phyloP scores from a whole-genome alignment of 2,113 vertebrate species.

The Mohoua ochrocephala region DNA sequence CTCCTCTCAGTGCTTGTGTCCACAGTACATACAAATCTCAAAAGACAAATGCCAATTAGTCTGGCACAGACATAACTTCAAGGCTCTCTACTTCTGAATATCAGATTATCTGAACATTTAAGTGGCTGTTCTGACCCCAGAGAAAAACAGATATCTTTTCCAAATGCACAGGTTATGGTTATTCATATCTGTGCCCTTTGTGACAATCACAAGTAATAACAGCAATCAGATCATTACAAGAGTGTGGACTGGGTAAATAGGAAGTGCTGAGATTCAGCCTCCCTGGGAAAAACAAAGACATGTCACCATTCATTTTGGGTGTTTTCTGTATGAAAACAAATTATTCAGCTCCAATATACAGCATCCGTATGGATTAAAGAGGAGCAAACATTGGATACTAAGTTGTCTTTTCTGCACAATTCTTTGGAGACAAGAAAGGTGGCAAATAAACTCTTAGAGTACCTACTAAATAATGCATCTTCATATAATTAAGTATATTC shows the following conservation, averaged over 20 bases:
- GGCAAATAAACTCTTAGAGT: not conserved
- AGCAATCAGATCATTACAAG: not conserved
- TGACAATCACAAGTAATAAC: not conserved
- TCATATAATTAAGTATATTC: not conserved
- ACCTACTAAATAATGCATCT: not conserved
- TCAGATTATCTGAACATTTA: not conserved
- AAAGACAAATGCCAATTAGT: not conserved
- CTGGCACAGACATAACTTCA: not conserved
- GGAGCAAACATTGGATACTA: not conserved
- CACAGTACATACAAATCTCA: not conserved
- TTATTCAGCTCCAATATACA: not conserved
- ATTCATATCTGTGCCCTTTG: not conserved
- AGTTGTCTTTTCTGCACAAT: not conserved
- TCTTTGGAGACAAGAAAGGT: not conserved
- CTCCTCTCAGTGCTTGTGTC: not conserved
- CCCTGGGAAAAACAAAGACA: not conserved
- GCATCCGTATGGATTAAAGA: not conserved
- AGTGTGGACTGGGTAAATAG: not conserved
- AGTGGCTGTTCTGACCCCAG: not conserved
- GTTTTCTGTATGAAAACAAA: not conserved
- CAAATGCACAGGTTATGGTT: not conserved
- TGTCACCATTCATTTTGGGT: not conserved
- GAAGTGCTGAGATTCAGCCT: not conserved
- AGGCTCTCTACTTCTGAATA: not conserved
- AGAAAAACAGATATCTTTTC: not conserved